phyloP scores from a whole-genome alignment of 2,888 invertebrate genomes.

The Parnassius smintheus region DNA sequence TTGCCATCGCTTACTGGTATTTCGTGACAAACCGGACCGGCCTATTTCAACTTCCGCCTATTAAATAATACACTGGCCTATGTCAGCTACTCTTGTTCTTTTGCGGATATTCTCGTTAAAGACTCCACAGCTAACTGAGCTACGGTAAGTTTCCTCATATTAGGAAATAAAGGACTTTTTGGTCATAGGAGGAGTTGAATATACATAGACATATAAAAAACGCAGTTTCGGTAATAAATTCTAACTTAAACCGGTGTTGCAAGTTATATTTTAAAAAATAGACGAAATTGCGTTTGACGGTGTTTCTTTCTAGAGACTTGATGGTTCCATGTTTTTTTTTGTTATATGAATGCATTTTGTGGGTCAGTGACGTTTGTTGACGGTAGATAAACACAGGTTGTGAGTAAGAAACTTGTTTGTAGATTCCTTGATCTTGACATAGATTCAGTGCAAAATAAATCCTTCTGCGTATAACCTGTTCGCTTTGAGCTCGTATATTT shows the following conservation, averaged over 20 bases:
- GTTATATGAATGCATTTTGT: slow-evolving; percentile 51
- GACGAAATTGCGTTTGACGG: not conserved
- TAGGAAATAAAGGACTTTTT: too few relatives aligned
- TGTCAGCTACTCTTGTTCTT: too few relatives aligned
- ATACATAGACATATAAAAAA: slow-evolving; percentile 7
- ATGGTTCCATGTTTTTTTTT: slow-evolving; percentile 33
- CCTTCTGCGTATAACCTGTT: slow-evolving; percentile 68
- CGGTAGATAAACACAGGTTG: slow-evolving; percentile 48
- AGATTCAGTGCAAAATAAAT: slow-evolving; percentile 66
- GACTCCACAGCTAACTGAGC: too few relatives aligned
- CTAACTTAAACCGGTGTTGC: slow-evolving; percentile 10
- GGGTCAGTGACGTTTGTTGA: slow-evolving; percentile 55
- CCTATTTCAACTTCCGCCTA: too few relatives aligned
- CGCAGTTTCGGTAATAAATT: not conserved
- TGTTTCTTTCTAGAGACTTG: slow-evolving; percentile 12
- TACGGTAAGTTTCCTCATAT: too few relatives aligned
- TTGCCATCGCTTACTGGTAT: too few relatives aligned
- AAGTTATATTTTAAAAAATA: slow-evolving; percentile 7
- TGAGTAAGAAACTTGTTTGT: slow-evolving; percentile 64
- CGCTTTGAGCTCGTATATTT: slow-evolving; percentile 42
- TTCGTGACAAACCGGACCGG: too few relatives aligned
- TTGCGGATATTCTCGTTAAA: too few relatives aligned
- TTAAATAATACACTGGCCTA: too few relatives aligned
- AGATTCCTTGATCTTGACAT: slow-evolving; percentile 76
- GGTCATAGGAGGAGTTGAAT: too few relatives aligned